These are phyloP conservation scores for Hirtodrosophila trivittata DNA, from an alignment of 2,888 invertebrate genomes.

Conservation along the genomic window DNA sequence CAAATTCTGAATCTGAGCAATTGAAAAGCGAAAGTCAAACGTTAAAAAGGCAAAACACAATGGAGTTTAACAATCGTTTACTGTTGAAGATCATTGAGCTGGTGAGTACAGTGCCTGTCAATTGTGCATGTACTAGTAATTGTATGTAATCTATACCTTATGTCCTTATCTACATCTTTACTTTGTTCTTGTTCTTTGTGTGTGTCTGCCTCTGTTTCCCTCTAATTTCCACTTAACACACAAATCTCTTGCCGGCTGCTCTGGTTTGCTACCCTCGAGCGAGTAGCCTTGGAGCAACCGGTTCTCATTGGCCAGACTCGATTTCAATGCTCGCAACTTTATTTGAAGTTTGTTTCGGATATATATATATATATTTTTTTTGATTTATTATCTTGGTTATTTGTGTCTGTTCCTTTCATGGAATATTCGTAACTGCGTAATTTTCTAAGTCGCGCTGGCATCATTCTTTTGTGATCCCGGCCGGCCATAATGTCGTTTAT, in stretches of 20 bases:
- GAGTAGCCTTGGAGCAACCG: slow-evolving; percentile 33
- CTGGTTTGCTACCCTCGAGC: slow-evolving; percentile 4
- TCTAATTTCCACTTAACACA: too few species aligned
- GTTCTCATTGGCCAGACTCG: slow-evolving; percentile 37
- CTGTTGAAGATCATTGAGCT: slow-evolving; percentile 82
- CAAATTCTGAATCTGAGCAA: not conserved
- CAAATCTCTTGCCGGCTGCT: slow-evolving; percentile 1
- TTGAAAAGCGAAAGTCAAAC: slow-evolving; percentile 25
- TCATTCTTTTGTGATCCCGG: slow-evolving; percentile 26
- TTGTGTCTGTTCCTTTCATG: slow-evolving; percentile 5
- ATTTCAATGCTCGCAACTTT: slow-evolving; percentile 44
- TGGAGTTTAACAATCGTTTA: slow-evolving; percentile 83
- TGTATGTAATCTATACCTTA: not conserved
- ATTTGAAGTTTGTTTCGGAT: slow-evolving; percentile 29
- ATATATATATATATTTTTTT: not conserved
- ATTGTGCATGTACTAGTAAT: slow-evolving; percentile 7
- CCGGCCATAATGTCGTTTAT: slow-evolving; percentile 49
- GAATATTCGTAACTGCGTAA: slow-evolving; percentile 40
- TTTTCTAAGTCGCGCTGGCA: slow-evolving; percentile 25
- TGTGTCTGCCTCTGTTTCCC: not conserved
- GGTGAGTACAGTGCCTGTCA: slow-evolving; percentile 80
- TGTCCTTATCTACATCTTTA: too few species aligned
- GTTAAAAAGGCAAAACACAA: slow-evolving; percentile 33
- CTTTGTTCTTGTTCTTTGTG: slow-evolving; percentile 9
- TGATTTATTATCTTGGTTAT: not conserved